Base-by-base conservation (phyloP, 2,113 vertebrate species). In the Nothoprocta pentlandii region DNA sequence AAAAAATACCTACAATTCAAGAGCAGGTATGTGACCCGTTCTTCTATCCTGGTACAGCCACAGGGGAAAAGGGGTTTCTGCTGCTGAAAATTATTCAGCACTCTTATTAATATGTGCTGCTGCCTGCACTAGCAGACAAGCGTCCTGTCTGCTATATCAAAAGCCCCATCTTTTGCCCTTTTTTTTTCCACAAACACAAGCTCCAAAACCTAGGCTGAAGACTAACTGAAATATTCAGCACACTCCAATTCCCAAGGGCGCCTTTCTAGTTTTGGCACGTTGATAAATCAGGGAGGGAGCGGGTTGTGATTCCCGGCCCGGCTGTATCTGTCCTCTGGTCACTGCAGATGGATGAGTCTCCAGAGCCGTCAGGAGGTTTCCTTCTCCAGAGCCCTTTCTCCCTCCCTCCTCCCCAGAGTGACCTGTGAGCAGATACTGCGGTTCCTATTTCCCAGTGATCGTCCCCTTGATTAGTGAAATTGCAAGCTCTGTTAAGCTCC, bases 231-330 rank as follows among this genome's bases (percentile, higher is more conserved):
- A 82, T 66, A 49, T 14, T 47, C 69, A 79, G 12, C 7, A 1
- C n/a, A 10, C 11, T 77, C 42, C 51, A 12, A 69, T 42, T 70
- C 54, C 54, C 73, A 47, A 1, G n/a, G 7, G 26, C 25, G 22
- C n/a, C 0, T 26, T 76, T 75, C 0, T 0, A 10, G 62, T 26
- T 59, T 68, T 5, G 0, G 0, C 51, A 39, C 9, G 8, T 26
- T 61, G 61, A 39, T 22, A 19, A 88, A 28, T 92, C 2, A 20
- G 16, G 5, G 21, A 2, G 32, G 85, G 46, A 78, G 19, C 9
- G 49, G 25, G 26, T 3, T 3, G 1, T n/a, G 62, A 71, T 67
- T 83, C 22, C 13, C 44, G 30, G 4, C 7, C 81, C 51, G 44
- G 19, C 19, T 81, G 82, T 23, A 25, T 59, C 41, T 77, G 23